Evolutionary conservation across 1,140 invertebrate species (phyloP), one percentile per base, ranked within the genome.

Genomic region (Drosophila erecta): DNA sequence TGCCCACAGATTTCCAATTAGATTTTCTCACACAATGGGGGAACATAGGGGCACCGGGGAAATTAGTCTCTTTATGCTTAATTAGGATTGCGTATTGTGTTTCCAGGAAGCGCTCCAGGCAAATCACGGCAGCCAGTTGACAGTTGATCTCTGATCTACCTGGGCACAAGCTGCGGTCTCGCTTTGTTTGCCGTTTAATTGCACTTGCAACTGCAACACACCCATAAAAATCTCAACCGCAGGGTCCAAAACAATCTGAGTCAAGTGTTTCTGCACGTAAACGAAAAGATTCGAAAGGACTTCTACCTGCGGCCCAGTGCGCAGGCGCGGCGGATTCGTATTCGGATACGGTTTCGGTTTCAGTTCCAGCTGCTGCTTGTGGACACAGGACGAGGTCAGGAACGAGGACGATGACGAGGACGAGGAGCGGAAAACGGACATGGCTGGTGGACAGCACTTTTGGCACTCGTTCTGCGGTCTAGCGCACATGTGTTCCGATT

Each of bases 41-140:
- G 41, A 17, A 4, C n/a, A 38, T 46, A 53, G 59, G 15, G 38
- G 24, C 50, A 49, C 58, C 20, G 51, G n/a, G 46, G 51, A 86
- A 86, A 87, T 86, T 86, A 83, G 83, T 86, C 66, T 50, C 55
- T 76, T 79, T 79, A 86, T 81, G 83, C 83, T 67, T 86, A 86
- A 86, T 87, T 87, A 87, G 79, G 64, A 37, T 54, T 64, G 37
- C n/a, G 60, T 62, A 56, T 70, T 56, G 56, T 30, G 74, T 70
- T 81, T 69, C 64, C 35, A 86, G 81, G 81, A 86, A 85, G 47
- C 75, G 61, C 65, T 50, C 64, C 49, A 78, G 71, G 76, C 70
- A 71, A 71, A 64, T 67, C 71, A 51, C 33, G 14, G 41, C 65
- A 14, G 46, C 30, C 50, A 59, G 47, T 75, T 75, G 64, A 75